These are phyloP conservation scores for Lindbergichthys nudifrons DNA, from an alignment of 2,797 vertebrate species.

Conservation along the genomic window DNA sequence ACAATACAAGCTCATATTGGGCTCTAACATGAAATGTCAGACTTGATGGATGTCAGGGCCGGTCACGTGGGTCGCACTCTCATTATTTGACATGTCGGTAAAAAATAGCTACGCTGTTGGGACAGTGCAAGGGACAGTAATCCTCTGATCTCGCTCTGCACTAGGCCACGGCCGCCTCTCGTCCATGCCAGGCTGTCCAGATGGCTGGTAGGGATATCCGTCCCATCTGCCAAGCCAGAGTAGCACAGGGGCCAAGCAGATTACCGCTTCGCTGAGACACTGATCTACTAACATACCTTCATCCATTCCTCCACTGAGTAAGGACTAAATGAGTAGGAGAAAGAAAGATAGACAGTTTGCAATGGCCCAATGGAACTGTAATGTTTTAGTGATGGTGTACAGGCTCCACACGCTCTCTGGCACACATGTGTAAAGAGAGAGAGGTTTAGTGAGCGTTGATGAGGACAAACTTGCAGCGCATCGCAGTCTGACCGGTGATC, in stretches of 20 bases:
- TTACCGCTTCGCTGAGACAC: slow-evolving; percentile 79
- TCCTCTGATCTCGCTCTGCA: slow-evolving; percentile 75
- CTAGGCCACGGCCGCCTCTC: slow-evolving; percentile 69
- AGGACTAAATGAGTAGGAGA: slow-evolving; percentile 15
- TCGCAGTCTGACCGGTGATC: slow-evolving; percentile 45
- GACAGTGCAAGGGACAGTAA: slow-evolving; percentile 71
- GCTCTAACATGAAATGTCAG: slow-evolving; percentile 42
- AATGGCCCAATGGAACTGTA: slow-evolving; percentile 31
- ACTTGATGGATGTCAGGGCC: slow-evolving; percentile 55
- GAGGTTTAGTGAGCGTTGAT: slow-evolving; percentile 9
- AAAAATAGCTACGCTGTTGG: slow-evolving; percentile 69
- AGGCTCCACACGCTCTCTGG: slow-evolving; percentile 25
- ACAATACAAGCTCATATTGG: slow-evolving; percentile 27
- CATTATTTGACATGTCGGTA: slow-evolving; percentile 72
- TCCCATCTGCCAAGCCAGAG: slow-evolving; percentile 84
- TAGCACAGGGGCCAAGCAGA: slow-evolving; percentile 77
- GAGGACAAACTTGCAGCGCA: slow-evolving; percentile 32
- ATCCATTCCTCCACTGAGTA: slow-evolving; percentile 55
- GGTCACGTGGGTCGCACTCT: slow-evolving; percentile 61
- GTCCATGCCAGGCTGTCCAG: slow-evolving; percentile 81
- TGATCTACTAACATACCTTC: slow-evolving; percentile 78
- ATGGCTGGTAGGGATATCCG: slow-evolving; percentile 83
- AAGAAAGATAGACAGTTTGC: slow-evolving; percentile 14
- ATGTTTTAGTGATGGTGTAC: slow-evolving; percentile 1
- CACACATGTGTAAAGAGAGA: slow-evolving; percentile 19